Conservation (phyloP, 2,888 invertebrate species). For the Agrochola lota region DNA sequence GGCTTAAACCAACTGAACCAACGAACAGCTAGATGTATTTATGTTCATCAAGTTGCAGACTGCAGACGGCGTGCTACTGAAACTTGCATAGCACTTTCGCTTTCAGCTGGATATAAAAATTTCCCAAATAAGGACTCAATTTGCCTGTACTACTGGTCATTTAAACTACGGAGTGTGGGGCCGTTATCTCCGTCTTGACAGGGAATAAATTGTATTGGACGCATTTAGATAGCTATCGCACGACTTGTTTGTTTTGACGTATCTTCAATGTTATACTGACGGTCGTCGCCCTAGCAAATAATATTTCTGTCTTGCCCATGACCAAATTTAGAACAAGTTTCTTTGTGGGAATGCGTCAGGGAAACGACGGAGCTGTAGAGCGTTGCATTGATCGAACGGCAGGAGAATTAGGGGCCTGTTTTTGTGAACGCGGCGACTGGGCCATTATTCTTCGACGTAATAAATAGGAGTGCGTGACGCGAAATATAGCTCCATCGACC, state of each 20-base stretch:
- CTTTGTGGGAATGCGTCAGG: conserved; percentile 61
- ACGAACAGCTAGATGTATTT: not conserved
- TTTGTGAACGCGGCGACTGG: conserved; percentile 67
- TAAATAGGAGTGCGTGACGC: conserved; percentile 86
- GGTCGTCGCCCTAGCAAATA: conserved; percentile 82
- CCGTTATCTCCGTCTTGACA: conserved; percentile 42
- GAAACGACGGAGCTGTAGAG: conserved; percentile 46
- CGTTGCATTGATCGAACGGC: conserved; percentile 60
- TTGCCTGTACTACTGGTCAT: not conserved
- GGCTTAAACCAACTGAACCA: not conserved
- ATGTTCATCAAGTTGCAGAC: conserved; percentile 32
- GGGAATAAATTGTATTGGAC: conserved; percentile 62
- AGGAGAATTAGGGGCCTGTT: conserved; percentile 69
- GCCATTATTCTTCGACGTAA: conserved; percentile 74
- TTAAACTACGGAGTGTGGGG: conserved; percentile 1
- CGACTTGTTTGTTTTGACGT: conserved; percentile 75
- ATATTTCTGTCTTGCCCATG: conserved; percentile 77
- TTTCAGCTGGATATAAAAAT: conserved; percentile 25
- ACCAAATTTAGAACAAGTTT: conserved; percentile 81
- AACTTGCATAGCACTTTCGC: conserved; percentile 35
- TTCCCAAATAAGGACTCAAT: not conserved
- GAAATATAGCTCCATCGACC: conserved; percentile 86
- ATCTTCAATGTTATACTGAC: conserved; percentile 71
- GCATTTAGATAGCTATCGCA: conserved; percentile 69
- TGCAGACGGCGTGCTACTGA: conserved; percentile 20